Evolutionary conservation across 2,888 invertebrate genomes (phyloP).

Genomic region (Oscheius myriophilus): DNA sequence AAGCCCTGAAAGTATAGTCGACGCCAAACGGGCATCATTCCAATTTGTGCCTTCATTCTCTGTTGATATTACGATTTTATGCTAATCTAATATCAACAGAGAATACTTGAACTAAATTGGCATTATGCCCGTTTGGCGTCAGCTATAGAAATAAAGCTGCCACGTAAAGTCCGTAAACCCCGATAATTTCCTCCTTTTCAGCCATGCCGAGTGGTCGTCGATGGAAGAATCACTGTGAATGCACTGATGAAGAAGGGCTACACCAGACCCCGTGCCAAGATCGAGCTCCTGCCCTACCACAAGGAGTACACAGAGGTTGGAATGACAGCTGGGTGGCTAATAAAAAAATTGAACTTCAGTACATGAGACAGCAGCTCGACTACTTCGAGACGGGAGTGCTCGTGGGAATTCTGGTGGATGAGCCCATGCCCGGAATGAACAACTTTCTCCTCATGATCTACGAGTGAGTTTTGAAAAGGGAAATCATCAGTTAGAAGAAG

Average conservation of each 20-base stretch:
- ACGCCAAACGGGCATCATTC: too few relatives aligned
- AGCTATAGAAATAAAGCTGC: too few relatives aligned
- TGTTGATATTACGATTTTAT: too few relatives aligned
- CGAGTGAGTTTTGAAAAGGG: constrained; percentile 4
- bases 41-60: too few relatives aligned
- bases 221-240: constrained; percentile 28
- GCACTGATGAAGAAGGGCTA: constrained; percentile 19
- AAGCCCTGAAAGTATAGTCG: too few relatives aligned
- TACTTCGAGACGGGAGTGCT: constrained; percentile 23
- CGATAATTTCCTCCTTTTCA: constrained; percentile 6
- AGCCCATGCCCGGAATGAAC: constrained; percentile 27
- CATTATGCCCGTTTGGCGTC: too few relatives aligned
- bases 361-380: background rate
- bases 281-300: constrained; percentile 26
- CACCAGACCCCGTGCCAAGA: constrained; percentile 12
- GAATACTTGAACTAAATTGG: too few relatives aligned
- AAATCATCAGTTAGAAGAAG: too few relatives aligned
- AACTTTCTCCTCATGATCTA: constrained; percentile 12
- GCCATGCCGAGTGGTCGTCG: constrained; percentile 29
- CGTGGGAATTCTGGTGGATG: constrained; percentile 21
- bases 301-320: constrained; percentile 20
- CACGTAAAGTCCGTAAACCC: too few relatives aligned
- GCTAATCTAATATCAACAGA: too few relatives aligned
- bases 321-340: background rate
- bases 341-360: background rate